Conservation (phyloP, 1,140 invertebrate species). For the Pogonus chalceus region DNA sequence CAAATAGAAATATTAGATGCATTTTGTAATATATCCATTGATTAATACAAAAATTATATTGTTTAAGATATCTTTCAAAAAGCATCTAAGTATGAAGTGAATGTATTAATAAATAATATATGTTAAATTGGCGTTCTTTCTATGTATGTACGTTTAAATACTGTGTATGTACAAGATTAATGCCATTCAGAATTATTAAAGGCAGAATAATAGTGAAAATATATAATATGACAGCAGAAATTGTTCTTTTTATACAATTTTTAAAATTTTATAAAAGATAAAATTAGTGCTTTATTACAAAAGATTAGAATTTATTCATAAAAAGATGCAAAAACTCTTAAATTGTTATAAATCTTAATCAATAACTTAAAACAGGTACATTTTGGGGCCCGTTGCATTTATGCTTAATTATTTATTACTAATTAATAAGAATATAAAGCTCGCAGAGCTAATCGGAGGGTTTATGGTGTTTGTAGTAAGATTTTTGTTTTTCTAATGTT, state of each 20-base stretch:
- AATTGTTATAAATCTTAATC: constrained; percentile 1
- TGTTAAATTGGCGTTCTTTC: background rate
- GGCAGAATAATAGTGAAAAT: background rate
- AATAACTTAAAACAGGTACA: constrained; percentile 1
- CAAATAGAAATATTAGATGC: no score
- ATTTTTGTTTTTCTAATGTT: no score
- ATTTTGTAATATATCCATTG: no score
- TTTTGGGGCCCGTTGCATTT: background rate
- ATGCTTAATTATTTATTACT: background rate
- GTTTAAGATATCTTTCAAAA: no score
- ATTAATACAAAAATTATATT: no score
- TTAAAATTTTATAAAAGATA: background rate
- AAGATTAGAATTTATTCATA: constrained; percentile 4
- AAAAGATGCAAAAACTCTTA: constrained; percentile 2
- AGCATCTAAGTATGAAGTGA: no score
- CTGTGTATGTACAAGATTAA: no score
- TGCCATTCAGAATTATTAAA: background rate
- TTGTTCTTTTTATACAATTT: background rate
- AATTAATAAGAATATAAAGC: background rate
- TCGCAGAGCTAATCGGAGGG: background rate
- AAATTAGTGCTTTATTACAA: background rate
- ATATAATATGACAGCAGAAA: background rate
- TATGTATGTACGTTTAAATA: background rate
- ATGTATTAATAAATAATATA: background rate
- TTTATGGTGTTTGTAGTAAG: background rate